Conservation (phyloP, 2,888 invertebrate species). For the Oligia latruncula region DNA sequence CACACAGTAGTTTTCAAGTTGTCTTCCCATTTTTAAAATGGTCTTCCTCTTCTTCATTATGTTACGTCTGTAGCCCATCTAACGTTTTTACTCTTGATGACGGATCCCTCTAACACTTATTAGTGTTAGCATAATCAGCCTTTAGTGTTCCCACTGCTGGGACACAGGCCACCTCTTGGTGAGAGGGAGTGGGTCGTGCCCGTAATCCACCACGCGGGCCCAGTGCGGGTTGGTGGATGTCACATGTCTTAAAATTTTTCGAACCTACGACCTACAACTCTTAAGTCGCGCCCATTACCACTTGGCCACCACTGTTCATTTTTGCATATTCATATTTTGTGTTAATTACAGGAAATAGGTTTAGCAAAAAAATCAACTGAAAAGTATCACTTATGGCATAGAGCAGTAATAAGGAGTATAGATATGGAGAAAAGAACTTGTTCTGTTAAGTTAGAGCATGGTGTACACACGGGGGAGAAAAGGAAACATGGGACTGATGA, state of each 20-base stretch:
- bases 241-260: too few species aligned
- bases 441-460: conserved; percentile 89
- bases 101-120: background rate
- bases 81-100: background rate
- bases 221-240: too few species aligned
- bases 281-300: too few species aligned
- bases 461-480: conserved; percentile 84
- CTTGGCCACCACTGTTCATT: too few species aligned
- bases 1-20: background rate
- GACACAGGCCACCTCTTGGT: too few species aligned
- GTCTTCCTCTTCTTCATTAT: background rate
- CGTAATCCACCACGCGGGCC: too few species aligned
- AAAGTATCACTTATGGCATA: conserved; percentile 91
- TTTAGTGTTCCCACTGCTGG: too few species aligned
- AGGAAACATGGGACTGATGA: conserved; percentile 83
- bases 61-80: background rate
- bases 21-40: background rate
- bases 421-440: conserved; percentile 84
- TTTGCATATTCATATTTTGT: background rate
- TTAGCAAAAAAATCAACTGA: conserved; percentile 84
- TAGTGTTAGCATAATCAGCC: conserved; percentile 3
- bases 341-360: conserved; percentile 79
- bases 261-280: too few species aligned
- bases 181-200: too few species aligned
- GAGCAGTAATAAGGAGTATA: conserved; percentile 87